These are phyloP conservation scores for Myrmecobius fasciatus DNA, from an alignment of 2,113 vertebrate species.

Conservation along the genomic window DNA sequence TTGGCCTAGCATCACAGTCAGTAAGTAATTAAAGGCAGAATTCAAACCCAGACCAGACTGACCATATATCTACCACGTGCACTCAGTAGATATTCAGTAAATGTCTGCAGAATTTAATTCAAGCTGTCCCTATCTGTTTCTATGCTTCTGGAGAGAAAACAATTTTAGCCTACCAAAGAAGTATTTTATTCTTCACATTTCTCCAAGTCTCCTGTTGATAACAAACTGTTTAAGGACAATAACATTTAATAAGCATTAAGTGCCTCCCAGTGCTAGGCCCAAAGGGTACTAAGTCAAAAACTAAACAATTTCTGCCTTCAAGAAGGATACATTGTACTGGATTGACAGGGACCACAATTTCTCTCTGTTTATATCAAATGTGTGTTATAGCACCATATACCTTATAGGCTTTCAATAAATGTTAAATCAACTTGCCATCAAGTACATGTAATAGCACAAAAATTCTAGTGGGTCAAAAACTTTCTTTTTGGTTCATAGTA, in stretches of 20 bases:
- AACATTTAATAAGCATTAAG: background rate
- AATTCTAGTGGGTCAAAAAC: constrained; percentile 37
- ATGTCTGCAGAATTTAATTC: background rate
- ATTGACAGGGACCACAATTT: background rate
- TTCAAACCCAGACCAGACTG: background rate
- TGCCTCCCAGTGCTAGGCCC: background rate
- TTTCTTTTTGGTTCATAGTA: constrained; percentile 39
- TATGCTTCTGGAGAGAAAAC: background rate
- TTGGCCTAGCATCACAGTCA: background rate
- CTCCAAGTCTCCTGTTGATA: background rate
- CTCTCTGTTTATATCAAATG: constrained; percentile 6
- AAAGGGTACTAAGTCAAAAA: background rate
- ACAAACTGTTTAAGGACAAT: constrained; percentile 8
- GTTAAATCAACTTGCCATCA: constrained; percentile 46
- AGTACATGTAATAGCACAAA: constrained; percentile 53
- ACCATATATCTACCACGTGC: background rate
- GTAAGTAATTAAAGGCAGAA: background rate
- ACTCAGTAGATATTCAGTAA: background rate
- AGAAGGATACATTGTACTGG: background rate
- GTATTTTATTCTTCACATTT: background rate
- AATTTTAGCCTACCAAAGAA: background rate
- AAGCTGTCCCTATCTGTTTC: background rate
- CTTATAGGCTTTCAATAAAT: constrained; percentile 15
- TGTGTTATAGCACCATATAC: background rate
- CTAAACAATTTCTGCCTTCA: background rate